Conservation (phyloP, 2,113 vertebrate species). For the Leptobrachium leishanense region DNA sequence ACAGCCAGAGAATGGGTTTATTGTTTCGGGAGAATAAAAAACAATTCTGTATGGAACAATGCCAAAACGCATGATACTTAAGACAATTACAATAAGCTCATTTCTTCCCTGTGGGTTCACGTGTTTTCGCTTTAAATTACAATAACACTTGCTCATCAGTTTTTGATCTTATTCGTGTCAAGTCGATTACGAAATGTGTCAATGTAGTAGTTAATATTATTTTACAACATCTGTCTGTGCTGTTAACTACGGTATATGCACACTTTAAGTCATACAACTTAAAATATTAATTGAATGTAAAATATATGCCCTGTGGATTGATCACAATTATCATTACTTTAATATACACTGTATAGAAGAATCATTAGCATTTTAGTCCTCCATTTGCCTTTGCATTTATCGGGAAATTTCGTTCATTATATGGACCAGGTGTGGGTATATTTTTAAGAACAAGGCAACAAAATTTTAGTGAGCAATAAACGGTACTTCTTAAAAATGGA, state of each 20-base stretch:
- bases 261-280: constrained; percentile 6
- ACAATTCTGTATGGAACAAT: constrained; percentile 20
- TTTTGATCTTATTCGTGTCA: constrained; percentile 20
- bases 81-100: constrained; percentile 42
- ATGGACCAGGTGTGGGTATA: constrained; percentile 5
- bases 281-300: neutral
- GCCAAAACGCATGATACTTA: constrained; percentile 36
- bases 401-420: constrained; percentile 12
- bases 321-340: no score
- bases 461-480: no score
- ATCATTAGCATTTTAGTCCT: neutral
- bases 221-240: neutral
- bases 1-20: constrained; percentile 4
- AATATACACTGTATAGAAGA: no score
- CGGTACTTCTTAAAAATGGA: no score
- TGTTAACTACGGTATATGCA: constrained; percentile 2
- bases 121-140: constrained; percentile 38
- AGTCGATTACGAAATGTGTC: constrained; percentile 30
- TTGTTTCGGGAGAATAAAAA: constrained; percentile 34
- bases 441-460: no score
- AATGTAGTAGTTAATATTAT: neutral
- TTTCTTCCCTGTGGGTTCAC: constrained; percentile 24
- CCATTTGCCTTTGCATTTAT: constrained; percentile 1
- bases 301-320: no score
- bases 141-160: constrained; percentile 34